phyloP scores from a whole-genome alignment of 2,797 vertebrate species.

The Dicrostonyx torquatus region DNA sequence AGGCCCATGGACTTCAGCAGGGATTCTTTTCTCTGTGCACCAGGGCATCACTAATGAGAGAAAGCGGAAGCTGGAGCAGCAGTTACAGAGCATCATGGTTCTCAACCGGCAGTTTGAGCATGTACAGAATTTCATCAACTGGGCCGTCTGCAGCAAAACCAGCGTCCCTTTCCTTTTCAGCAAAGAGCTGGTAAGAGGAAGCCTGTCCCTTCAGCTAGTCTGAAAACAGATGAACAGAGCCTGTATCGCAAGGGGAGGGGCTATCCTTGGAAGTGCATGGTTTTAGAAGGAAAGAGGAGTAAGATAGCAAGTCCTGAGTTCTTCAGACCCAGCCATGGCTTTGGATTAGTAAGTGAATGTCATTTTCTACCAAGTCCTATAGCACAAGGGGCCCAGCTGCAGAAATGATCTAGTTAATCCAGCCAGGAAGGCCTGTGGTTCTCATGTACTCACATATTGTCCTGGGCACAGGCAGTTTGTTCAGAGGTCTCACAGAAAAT shows the following conservation, averaged over 20 bases:
- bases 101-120: slow-evolving; percentile 96
- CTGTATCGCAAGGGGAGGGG: neutral
- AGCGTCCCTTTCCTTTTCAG: slow-evolving; percentile 96
- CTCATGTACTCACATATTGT: neutral
- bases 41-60: slow-evolving; percentile 95
- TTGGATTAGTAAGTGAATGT: slow-evolving; percentile 45
- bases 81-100: slow-evolving; percentile 93
- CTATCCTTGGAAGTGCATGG: neutral
- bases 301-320: neutral
- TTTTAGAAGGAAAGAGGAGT: neutral
- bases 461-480: neutral
- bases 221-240: neutral
- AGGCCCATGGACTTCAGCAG: neutral
- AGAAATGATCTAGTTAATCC: neutral
- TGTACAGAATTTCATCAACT: slow-evolving; percentile 97
- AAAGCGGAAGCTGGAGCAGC: slow-evolving; percentile 94
- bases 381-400: neutral
- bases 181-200: slow-evolving; percentile 93
- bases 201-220: neutral
- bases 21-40: slow-evolving; percentile 52
- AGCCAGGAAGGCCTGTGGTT: slow-evolving; percentile 26
- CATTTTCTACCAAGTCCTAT: slow-evolving; percentile 26
- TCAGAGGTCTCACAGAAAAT: neutral
- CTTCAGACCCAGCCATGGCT: neutral
- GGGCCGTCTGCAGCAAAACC: slow-evolving; percentile 95